Conservation (phyloP, 2,888 invertebrate species). For the Lasius fuliginosus region DNA sequence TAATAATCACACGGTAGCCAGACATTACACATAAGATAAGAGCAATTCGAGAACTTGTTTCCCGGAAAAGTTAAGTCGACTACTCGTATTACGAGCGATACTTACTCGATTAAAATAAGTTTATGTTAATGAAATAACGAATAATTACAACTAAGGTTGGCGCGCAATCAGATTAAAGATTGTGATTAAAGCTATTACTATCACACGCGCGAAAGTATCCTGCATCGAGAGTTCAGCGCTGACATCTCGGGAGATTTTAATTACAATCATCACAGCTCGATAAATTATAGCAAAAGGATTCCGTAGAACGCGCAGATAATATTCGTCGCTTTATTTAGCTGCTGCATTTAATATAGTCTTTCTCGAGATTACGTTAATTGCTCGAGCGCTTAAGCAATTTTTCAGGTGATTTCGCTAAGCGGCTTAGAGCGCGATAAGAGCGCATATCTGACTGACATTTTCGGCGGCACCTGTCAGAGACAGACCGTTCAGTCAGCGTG, state of each 20-base stretch:
- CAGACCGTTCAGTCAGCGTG: constrained; percentile 58
- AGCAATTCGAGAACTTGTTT: neutral
- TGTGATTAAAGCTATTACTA: constrained; percentile 8
- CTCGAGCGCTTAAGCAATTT: constrained; percentile 39
- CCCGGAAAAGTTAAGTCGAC: neutral
- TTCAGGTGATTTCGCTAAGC: constrained; percentile 57
- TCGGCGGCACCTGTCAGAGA: constrained; percentile 64
- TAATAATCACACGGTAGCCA: neutral
- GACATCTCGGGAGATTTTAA: constrained; percentile 28
- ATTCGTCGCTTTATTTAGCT: neutral
- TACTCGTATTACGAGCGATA: neutral
- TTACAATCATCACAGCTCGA: neutral
- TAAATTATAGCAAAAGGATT: neutral
- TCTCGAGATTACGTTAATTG: constrained; percentile 55
- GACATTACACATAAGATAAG: neutral
- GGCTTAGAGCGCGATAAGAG: constrained; percentile 64
- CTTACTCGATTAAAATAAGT: constrained; percentile 1
- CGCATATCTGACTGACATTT: constrained; percentile 53
- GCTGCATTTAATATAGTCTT: neutral
- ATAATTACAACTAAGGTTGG: neutral
- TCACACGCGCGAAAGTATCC: neutral
- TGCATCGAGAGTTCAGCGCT: neutral
- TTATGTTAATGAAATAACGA: constrained; percentile 3
- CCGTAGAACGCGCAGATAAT: neutral
- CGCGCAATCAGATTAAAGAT: neutral